Percentiles rank a stretch among this genome's conserved stretches.
These are phyloP conservation scores for Brachionus sp. DNA, from an alignment of 1,140 invertebrate species.

Conservation along the genomic window DNA sequence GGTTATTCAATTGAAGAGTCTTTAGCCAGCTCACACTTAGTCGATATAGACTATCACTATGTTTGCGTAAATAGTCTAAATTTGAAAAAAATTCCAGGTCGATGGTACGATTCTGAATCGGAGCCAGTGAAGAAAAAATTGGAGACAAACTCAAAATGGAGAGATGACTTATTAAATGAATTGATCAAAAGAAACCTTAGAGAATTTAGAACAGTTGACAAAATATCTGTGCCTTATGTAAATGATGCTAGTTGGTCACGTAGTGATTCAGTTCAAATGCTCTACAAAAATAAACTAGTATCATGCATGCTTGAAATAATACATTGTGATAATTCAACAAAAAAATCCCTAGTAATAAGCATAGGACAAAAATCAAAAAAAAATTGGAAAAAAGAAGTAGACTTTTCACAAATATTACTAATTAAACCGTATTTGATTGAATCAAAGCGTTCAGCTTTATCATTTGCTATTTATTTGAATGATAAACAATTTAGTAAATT, in stretches of 20 bases:
- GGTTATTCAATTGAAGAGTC: background rate
- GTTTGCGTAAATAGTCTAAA: background rate
- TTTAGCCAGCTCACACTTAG: background rate
- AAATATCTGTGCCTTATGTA: constrained; percentile 37
- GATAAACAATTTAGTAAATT: background rate
- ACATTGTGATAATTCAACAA: background rate
- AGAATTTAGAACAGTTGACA: constrained; percentile 22
- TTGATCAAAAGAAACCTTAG: constrained; percentile 16
- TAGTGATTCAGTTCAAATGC: background rate
- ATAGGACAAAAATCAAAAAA: background rate
- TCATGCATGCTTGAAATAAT: background rate
- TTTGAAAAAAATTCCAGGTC: background rate
- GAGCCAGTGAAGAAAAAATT: background rate
- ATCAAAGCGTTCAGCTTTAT: background rate
- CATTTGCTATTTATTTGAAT: constrained; percentile 10
- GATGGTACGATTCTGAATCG: background rate
- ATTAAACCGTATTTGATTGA: background rate
- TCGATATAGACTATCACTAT: background rate
- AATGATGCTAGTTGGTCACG: constrained; percentile 28
- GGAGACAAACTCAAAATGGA: constrained; percentile 17
- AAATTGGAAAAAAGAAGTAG: background rate
- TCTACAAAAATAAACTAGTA: background rate
- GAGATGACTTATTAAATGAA: background rate
- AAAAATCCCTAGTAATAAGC: background rate
- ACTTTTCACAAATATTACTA: constrained; percentile 2